Conservation (phyloP, 2,888 invertebrate species). For the Agrochola macilenta region DNA sequence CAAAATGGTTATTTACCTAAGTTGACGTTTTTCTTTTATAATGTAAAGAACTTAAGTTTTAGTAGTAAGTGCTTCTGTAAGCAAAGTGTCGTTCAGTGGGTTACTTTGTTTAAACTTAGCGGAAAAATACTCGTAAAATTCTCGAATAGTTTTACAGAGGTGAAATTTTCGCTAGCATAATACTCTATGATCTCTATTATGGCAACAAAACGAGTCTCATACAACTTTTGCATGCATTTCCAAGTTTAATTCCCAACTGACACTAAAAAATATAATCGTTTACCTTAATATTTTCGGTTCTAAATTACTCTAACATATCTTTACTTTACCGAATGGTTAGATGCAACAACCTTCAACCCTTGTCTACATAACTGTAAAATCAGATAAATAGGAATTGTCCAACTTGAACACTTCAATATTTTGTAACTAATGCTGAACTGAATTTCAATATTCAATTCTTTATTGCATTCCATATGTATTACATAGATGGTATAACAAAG, state of each 20-base stretch:
- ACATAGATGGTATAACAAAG: no score
- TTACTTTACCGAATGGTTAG: not conserved
- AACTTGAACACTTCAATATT: not conserved
- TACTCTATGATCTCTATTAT: not conserved
- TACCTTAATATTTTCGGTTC: no score
- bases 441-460: not conserved
- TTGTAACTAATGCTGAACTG: not conserved
- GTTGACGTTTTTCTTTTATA: slow-evolving; percentile 20
- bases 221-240: not conserved
- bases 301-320: no score
- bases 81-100: not conserved
- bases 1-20: slow-evolving; percentile 4
- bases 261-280: no score
- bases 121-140: not conserved
- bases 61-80: slow-evolving; percentile 8
- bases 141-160: not conserved
- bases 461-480: no score
- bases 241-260: no score
- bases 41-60: slow-evolving; percentile 11
- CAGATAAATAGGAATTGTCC: not conserved
- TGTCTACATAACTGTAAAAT: not conserved
- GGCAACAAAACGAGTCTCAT: not conserved
- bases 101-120: slow-evolving; percentile 20
- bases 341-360: not conserved
- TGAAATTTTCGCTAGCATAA: not conserved